Base-by-base conservation (phyloP, 2,113 vertebrate genomes). In the Toxostoma redivivum region DNA sequence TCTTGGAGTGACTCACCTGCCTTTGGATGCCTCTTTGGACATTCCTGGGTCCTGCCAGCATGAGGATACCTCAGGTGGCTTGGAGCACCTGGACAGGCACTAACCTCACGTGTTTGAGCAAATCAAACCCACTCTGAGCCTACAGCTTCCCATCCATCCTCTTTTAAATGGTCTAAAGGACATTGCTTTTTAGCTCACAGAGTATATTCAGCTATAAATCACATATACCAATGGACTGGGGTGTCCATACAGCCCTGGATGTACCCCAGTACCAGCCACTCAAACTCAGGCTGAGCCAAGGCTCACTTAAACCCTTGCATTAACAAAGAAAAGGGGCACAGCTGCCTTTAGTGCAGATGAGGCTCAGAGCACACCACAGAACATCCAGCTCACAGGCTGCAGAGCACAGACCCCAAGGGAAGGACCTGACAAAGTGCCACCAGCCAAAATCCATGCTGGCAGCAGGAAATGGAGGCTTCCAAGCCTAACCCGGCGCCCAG, bases 351-450 rank as follows among this genome's bases (percentile, higher is more conserved):
- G 22, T 9, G 9, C 35, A 82, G 79, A 87, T 2, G 61, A 77
- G 7, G 18, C 73, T 64, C 7, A 21, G 50, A 76, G 18, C n/a
- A 42, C 37, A 31, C 3, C 1, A 1, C 13, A 56, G 53, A 51
- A 4, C 2, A 0, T 2, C 10, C 74, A 48, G 33, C 33, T 54
- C 64, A 22, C 4, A 0, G 3, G 40, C 44, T 3, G 0, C 35
- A 33, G 45, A 19, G 9, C 48, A 64, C 22, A 57, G 31, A 15
- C 12, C 23, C 23, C 33, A 4, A 9, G 14, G 58, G 50, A 76
- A 44, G 38, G 33, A 33, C 20, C 38, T 12, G 11, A 57, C 18
- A 65, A 50, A 33, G 45, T 15, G 47, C 10, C 54, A 21, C 33
- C 40, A 45, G 48, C 62, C 2, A 2, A 84, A 92, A 67, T 15